Evolutionary conservation across 1,140 invertebrate genomes (phyloP).

Genomic region (Hirudo medicinalis): DNA sequence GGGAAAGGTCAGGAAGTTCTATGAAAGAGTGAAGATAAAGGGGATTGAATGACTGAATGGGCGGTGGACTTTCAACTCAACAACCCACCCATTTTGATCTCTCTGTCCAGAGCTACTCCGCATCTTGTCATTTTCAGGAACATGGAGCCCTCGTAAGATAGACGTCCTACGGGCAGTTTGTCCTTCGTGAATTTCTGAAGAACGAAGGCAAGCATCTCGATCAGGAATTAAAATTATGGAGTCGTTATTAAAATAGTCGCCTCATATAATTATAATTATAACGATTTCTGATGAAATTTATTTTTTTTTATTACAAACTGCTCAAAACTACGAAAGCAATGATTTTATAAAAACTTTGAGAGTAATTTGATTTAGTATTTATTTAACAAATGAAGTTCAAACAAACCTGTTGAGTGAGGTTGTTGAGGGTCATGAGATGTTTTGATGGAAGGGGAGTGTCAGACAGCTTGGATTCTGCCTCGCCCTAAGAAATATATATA

Average conservation of each 20-base stretch:
- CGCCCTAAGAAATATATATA: neutral
- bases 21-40: conserved; percentile 9
- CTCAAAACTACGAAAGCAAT: no score
- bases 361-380: no score
- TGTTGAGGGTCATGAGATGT: conserved; percentile 6
- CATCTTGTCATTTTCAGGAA: conserved; percentile 34
- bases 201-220: neutral
- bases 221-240: no score
- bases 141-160: conserved; percentile 36
- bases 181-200: conserved; percentile 22
- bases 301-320: no score
- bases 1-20: conserved; percentile 38
- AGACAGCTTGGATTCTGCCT: conserved; percentile 13
- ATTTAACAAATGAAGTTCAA: no score
- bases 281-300: no score
- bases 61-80: neutral
- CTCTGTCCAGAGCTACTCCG: conserved; percentile 32
- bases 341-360: no score
- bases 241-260: no score
- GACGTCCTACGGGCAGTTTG: conserved; percentile 34
- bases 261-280: no score
- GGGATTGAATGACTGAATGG: neutral
- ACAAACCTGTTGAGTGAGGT: conserved; percentile 1
- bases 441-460: neutral
- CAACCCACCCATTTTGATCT: conserved; percentile 34